Percentiles rank a stretch among this genome's conserved stretches.
Evolutionary conservation across 2,888 invertebrate genomes (phyloP).

Genomic region (Cerceris ruficornis): DNA sequence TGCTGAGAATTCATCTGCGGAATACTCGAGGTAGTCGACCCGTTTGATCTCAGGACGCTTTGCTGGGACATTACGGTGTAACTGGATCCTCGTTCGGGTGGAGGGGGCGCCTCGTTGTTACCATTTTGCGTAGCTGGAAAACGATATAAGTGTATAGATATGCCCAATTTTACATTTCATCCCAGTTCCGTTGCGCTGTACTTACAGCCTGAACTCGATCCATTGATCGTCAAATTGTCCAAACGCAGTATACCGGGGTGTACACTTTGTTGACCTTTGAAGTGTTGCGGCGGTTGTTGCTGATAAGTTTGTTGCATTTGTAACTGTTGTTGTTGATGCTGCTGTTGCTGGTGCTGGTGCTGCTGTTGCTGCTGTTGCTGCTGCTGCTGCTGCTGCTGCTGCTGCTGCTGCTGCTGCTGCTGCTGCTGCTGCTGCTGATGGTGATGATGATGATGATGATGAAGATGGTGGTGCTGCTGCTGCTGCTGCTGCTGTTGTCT

Average conservation of each 20-base stretch:
- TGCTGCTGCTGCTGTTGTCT: constrained; percentile 78
- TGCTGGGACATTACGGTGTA: constrained; percentile 92
- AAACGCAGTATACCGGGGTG: constrained; percentile 78
- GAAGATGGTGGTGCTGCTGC: constrained; percentile 74
- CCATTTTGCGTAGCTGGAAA: constrained; percentile 73
- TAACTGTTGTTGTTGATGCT: constrained; percentile 72
- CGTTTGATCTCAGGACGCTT: constrained; percentile 82
- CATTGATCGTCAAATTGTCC: constrained; percentile 80
- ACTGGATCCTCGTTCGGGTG: constrained; percentile 94
- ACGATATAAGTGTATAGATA: neutral
- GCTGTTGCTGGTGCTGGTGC: constrained; percentile 72
- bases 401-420: constrained; percentile 72
- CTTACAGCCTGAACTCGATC: constrained; percentile 76
- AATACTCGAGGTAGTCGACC: constrained; percentile 76
- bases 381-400: constrained; percentile 69
- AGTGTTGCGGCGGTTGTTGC: constrained; percentile 72
- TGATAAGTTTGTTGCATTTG: constrained; percentile 73
- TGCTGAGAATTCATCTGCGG: constrained; percentile 71
- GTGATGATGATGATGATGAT: constrained; percentile 34
- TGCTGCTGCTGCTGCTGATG: constrained; percentile 76
- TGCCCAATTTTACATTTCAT: neutral
- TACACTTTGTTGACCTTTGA: constrained; percentile 68
- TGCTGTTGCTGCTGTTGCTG: constrained; percentile 73
- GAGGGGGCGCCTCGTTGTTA: constrained; percentile 84
- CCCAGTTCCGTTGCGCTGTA: constrained; percentile 6